These are phyloP conservation scores for Pseudopleuronectes americanus DNA, from an alignment of 2,797 vertebrate genomes.

Conservation along the genomic window DNA sequence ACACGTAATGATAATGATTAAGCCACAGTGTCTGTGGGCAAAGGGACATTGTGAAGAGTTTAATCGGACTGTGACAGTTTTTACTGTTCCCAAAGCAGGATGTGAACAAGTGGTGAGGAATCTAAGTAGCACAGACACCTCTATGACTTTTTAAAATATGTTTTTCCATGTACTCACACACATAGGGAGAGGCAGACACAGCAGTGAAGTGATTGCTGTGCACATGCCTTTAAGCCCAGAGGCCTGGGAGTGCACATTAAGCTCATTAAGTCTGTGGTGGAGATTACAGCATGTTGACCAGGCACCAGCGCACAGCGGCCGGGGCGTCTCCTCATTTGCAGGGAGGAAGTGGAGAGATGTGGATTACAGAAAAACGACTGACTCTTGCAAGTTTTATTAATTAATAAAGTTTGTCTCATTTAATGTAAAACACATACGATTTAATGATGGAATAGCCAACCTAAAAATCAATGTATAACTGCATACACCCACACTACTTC, in stretches of 20 bases:
- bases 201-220: slow-evolving; percentile 40
- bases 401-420: not conserved
- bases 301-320: slow-evolving; percentile 61
- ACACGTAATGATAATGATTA: slow-evolving; percentile 63
- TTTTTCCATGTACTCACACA: slow-evolving; percentile 24
- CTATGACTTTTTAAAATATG: not conserved
- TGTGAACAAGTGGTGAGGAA: too few relatives aligned
- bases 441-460: too few relatives aligned
- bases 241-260: slow-evolving; percentile 80
- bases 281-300: slow-evolving; percentile 76
- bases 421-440: not conserved
- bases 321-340: slow-evolving; percentile 59
- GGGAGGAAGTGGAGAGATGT: slow-evolving; percentile 35
- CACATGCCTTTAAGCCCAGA: slow-evolving; percentile 72
- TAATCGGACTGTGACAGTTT: slow-evolving; percentile 16
- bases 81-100: slow-evolving; percentile 7
- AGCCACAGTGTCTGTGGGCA: slow-evolving; percentile 28
- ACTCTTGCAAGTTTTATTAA: not conserved
- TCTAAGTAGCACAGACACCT: slow-evolving; percentile 21
- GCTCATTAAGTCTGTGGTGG: slow-evolving; percentile 77
- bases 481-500: too few relatives aligned
- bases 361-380: slow-evolving; percentile 4
- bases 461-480: too few relatives aligned
- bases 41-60: slow-evolving; percentile 25
- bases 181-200: slow-evolving; percentile 5